These are phyloP conservation scores for Saturnia pavonia DNA, from an alignment of 2,888 invertebrate species.

Conservation along the genomic window DNA sequence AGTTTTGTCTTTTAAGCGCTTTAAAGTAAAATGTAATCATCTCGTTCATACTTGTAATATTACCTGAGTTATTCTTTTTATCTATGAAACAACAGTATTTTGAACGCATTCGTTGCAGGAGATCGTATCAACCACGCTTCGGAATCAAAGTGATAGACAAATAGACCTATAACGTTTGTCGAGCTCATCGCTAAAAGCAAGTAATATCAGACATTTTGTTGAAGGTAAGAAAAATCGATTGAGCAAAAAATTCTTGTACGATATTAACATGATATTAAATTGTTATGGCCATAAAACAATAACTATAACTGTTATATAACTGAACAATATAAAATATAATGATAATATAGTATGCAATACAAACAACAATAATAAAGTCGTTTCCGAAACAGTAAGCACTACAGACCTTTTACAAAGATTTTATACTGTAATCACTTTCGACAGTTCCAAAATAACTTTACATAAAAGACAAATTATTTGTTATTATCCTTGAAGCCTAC, in stretches of 20 bases:
- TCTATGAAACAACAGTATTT: too few species aligned
- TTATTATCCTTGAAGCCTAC: not conserved
- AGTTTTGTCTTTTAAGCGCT: not conserved
- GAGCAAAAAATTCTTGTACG: too few species aligned
- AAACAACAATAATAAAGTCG: too few species aligned
- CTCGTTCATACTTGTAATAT: not conserved
- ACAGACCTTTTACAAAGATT: not conserved
- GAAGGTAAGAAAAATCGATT: not conserved
- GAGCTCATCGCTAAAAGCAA: not conserved
- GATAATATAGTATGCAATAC: too few species aligned
- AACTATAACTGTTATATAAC: too few species aligned
- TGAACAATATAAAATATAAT: too few species aligned
- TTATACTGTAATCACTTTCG: not conserved
- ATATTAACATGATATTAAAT: too few species aligned
- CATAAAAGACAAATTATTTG: not conserved
- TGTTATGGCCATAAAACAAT: too few species aligned
- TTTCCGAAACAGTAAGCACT: too few species aligned
- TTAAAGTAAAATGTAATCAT: not conserved
- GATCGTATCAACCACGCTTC: too few species aligned
- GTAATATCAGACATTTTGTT: not conserved
- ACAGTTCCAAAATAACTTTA: not conserved
- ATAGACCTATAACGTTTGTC: not conserved
- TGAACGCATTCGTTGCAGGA: too few species aligned
- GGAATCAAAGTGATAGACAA: not conserved
- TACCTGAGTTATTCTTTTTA: not conserved